Evolutionary conservation across 2,113 vertebrate genomes (phyloP).

Genomic region (Pleuronectes platessa): DNA sequence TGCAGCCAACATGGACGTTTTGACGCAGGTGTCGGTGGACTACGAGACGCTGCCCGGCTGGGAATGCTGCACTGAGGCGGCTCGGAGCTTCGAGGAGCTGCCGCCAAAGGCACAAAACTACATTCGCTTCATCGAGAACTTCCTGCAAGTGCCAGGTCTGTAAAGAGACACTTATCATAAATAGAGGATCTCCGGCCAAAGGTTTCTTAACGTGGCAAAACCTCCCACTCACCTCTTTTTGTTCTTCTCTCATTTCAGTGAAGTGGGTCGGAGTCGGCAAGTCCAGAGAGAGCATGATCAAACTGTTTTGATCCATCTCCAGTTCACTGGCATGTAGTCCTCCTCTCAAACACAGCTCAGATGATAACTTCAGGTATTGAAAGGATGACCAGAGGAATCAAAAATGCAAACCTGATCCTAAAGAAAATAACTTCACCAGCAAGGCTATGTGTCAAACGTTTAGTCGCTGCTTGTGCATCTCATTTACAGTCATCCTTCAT

Average conservation of each 20-base stretch:
- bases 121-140: slow-evolving; percentile 83
- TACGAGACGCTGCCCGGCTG: slow-evolving; percentile 84
- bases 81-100: slow-evolving; percentile 78
- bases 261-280: slow-evolving; percentile 87
- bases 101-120: slow-evolving; percentile 81
- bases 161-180: slow-evolving; percentile 25
- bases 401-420: slow-evolving; percentile 36
- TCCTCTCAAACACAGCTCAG: slow-evolving; percentile 1
- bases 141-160: slow-evolving; percentile 84
- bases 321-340: neutral
- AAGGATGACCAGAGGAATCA: slow-evolving; percentile 31
- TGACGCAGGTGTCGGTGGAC: slow-evolving; percentile 80
- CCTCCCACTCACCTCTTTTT: slow-evolving; percentile 9
- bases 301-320: slow-evolving; percentile 74
- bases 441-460: slow-evolving; percentile 25
- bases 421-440: slow-evolving; percentile 54
- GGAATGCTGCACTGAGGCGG: slow-evolving; percentile 81
- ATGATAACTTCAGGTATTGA: slow-evolving; percentile 43
- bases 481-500: slow-evolving; percentile 19
- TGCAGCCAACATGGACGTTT: slow-evolving; percentile 84
- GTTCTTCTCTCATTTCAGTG: slow-evolving; percentile 71
- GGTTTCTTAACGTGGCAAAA: slow-evolving; percentile 10
- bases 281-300: slow-evolving; percentile 85
- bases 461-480: slow-evolving; percentile 51
- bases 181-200: slow-evolving; percentile 19